Evolutionary conservation across 2,113 vertebrate genomes (phyloP).

Genomic region (Trochalopteron elliotii): DNA sequence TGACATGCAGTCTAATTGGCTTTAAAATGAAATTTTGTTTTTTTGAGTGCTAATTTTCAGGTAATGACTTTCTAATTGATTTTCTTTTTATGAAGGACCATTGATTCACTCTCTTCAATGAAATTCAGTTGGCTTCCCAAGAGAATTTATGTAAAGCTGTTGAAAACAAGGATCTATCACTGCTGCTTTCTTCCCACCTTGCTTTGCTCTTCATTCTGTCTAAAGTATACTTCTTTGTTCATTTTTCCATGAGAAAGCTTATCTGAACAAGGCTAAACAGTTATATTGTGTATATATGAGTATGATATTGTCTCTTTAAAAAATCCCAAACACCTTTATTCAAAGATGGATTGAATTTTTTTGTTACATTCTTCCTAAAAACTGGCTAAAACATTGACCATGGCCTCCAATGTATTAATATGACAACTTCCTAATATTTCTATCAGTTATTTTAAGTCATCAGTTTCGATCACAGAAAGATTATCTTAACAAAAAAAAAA

Average conservation of each 20-base stretch:
- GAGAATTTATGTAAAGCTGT: conserved; percentile 26
- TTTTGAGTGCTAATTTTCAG: conserved; percentile 54
- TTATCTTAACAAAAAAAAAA: background rate
- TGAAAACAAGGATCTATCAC: background rate
- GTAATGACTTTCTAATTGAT: conserved; percentile 54
- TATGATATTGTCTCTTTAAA: background rate
- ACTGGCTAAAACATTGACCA: background rate
- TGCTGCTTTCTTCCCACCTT: background rate
- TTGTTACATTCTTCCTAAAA: background rate
- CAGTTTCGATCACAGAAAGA: background rate
- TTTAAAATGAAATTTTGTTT: conserved; percentile 42
- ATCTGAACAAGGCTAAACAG: background rate
- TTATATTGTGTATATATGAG: background rate
- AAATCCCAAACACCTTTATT: background rate
- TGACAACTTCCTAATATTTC: background rate
- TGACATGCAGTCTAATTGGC: conserved; percentile 24
- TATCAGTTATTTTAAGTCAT: background rate
- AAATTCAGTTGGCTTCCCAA: background rate
- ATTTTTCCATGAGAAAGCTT: background rate
- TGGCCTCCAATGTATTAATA: background rate
- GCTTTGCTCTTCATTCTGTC: background rate
- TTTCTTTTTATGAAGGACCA: conserved; percentile 31
- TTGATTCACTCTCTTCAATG: conserved; percentile 41
- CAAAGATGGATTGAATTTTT: background rate
- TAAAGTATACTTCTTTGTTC: background rate